Base-by-base conservation (phyloP, 2,113 vertebrate genomes). In the Xiphophorus maculatus region DNA sequence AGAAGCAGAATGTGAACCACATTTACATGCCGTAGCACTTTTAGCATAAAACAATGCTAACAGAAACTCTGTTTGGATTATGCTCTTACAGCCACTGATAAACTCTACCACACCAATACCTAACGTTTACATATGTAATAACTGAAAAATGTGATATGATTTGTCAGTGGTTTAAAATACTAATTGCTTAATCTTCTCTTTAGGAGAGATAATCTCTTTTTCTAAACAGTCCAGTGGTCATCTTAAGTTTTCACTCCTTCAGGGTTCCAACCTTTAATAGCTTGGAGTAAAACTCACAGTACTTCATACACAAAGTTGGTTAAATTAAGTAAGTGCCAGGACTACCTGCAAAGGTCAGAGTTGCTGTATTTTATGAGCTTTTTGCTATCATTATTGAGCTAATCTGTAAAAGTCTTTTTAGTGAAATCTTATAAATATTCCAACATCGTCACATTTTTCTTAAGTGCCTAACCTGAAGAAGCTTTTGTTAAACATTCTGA, bases 151-250 rank as follows among this genome's bases (percentile, higher is more conserved):
- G 42, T 19, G 15, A 14, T 1, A 3, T 48, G 15, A 17, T 17
- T 17, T 48, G 15, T 48, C 40, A 42, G 15, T 4, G 4, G 4
- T 15, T 17, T 48, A 15, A 15, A 42, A 33, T 33, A 33, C 6
- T 8, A 33, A 33, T 15, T 15, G 4, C 40, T 42, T 42, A 15
- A 14, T 42, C 40, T 42, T 42, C 13, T 42, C 40, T 42, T 42
- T 42, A 14, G 3, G 44, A 17, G 44, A 48, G 44, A 25, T 9
- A 66, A 76, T 69, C 44, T 12, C 27, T 73, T 69, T 5, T 12
- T 19, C 64, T 28, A 81, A 80, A 76, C 82, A 88, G 82, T 85
- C 66, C 73, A 15, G 58, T 1, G 1, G 48, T 79, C 71, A 77
- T 81, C 69, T 69, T 66, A 42, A 71, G 58, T 35, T 4, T 33